Evolutionary conservation across 2,113 vertebrate genomes (phyloP), one percentile per base, ranked within the genome.

Genomic region (Apteryx mantelli): DNA sequence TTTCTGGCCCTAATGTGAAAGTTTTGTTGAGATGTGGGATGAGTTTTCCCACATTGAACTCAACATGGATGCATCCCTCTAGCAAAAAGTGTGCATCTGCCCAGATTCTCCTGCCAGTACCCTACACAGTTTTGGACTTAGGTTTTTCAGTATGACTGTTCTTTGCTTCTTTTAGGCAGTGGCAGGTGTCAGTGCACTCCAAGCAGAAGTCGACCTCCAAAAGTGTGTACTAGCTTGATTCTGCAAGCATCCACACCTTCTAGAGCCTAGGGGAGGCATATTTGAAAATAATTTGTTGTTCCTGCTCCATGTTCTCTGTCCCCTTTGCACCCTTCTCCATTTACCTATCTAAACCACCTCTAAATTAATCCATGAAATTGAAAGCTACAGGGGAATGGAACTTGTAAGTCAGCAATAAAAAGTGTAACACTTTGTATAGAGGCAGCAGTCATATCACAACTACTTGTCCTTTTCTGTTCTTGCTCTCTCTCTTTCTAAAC

Each of bases 131-230:
- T 81, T 77, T 71, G 81, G 50, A 61, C 12, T 76, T 76, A 12
- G 69, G 0, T 42, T 38, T 64, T 91, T 21, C 56, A 76, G 7
- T 26, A 14, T 14, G 25, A 21, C 61, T 0, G 0, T 21, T 53
- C 38, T 77, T 82, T 56, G 26, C 13, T 50, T 55, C 21, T 86
- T 66, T 66, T n/a, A 55, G 19, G 15, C 16, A n/a, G 22, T 66
- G 5, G 11, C 19, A 32, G 7, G 19, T 60, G 50, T 0, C 0
- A 66, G 22, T 2, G 0, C 17, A 2, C 46, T 82, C 34, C 60
- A 40, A 82, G 13, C 28, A 11, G 22, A 78, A 50, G n/a, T 22
- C 30, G 77, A 3, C 9, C 0, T 0, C 21, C 66, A 50, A 30
- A 13, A 56, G 28, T 58, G 15, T 7, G 56, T 19, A 6, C 9